phyloP scores from a whole-genome alignment of 2,113 vertebrate species.

The Trematocara unimaculatum region DNA sequence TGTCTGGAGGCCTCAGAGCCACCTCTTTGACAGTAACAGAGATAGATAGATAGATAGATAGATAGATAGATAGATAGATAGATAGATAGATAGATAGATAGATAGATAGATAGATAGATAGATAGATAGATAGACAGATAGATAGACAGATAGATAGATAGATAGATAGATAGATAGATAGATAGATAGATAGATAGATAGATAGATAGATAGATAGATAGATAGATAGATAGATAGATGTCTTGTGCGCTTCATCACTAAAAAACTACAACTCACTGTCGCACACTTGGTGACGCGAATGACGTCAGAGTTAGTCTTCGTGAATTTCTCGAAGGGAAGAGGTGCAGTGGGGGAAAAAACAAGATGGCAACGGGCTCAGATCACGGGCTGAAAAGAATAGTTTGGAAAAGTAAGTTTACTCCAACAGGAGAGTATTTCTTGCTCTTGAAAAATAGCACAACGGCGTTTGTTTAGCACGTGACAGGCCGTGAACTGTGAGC shows the following conservation, averaged over 20 bases:
- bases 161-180: not conserved
- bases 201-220: not conserved
- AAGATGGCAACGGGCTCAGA: constrained; percentile 72
- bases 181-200: not conserved
- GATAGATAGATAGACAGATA: too few relatives aligned
- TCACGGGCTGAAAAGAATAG: constrained; percentile 66
- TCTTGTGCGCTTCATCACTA: not conserved
- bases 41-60: not conserved
- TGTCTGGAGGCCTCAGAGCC: not conserved
- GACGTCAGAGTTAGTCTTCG: constrained; percentile 19
- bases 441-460: accelerated
- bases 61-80: too few relatives aligned
- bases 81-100: not conserved
- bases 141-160: not conserved
- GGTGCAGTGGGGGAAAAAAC: not conserved
- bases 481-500: not conserved
- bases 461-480: accelerated
- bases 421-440: not conserved
- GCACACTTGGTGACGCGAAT: constrained; percentile 17
- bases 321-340: constrained; percentile 24
- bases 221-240: not conserved
- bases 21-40: not conserved
- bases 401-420: constrained; percentile 76
- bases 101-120: not conserved
- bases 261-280: constrained; percentile 18